Evolutionary conservation across 2,797 vertebrate genomes (phyloP).

Genomic region (Staurois parvus): DNA sequence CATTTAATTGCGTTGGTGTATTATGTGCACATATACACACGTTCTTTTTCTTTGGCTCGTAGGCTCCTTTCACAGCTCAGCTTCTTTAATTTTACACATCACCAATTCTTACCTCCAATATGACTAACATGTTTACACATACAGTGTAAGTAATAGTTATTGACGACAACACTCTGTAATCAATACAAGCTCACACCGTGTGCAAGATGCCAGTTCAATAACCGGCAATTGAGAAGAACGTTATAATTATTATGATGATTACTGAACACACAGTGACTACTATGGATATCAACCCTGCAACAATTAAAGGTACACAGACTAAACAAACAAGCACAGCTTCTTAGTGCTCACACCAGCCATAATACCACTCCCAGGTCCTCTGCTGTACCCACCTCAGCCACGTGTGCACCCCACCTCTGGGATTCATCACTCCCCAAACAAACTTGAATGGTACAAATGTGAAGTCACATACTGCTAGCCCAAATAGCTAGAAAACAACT

Average conservation of each 20-base stretch:
- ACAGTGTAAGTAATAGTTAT: slow-evolving; percentile 9
- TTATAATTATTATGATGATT: neutral
- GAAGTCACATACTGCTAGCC: no score
- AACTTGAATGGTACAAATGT: no score
- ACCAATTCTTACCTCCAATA: neutral
- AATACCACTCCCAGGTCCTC: no score
- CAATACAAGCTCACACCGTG: neutral
- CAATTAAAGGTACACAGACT: neutral
- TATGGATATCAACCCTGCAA: neutral
- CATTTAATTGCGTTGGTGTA: no score
- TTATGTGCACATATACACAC: no score
- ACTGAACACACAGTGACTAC: neutral
- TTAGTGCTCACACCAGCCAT: no score
- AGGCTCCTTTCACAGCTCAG: no score
- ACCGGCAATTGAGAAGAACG: neutral
- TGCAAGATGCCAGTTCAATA: neutral
- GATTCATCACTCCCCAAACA: no score
- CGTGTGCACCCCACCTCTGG: no score
- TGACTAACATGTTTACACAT: neutral
- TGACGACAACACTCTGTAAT: neutral
- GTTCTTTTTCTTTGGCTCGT: no score
- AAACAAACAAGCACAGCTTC: neutral
- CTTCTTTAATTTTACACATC: neutral
- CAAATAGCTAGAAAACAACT: no score
- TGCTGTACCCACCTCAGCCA: no score